phyloP scores from a whole-genome alignment of 2,888 invertebrate species.

The Netelia melanura region DNA sequence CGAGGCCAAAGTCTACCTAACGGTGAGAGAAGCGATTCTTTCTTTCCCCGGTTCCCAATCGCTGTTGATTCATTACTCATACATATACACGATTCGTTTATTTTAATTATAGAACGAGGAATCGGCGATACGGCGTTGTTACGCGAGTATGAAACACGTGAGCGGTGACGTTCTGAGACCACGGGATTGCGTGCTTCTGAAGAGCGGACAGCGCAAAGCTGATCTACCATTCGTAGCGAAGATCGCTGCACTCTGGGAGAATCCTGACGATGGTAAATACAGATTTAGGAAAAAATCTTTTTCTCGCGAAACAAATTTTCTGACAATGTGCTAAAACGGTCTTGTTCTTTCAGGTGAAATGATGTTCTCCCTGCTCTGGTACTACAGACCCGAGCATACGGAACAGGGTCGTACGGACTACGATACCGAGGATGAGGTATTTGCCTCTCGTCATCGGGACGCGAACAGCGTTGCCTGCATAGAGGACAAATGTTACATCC shows the following conservation, averaged over 20 bases:
- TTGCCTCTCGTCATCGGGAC: conserved; percentile 97
- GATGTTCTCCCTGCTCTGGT: conserved; percentile 99
- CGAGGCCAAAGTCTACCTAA: conserved; percentile 93
- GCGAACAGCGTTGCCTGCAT: conserved; percentile 98
- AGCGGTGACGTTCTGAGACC: conserved; percentile 94
- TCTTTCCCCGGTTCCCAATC: background rate
- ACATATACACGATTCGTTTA: background rate
- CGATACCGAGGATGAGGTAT: conserved; percentile 96
- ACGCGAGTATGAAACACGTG: conserved; percentile 94
- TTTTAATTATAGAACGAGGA: conserved; percentile 89
- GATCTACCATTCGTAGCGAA: conserved; percentile 98
- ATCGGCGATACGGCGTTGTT: conserved; percentile 92
- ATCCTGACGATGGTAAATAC: conserved; percentile 93
- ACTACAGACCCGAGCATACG: conserved; percentile 98
- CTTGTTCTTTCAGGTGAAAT: conserved; percentile 91
- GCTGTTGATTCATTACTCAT: background rate
- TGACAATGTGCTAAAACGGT: conserved; percentile 8
- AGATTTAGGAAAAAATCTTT: background rate
- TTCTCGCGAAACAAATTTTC: background rate
- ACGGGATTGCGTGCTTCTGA: conserved; percentile 96
- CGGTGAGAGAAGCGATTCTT: conserved; percentile 88
- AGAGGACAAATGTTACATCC: conserved; percentile 98
- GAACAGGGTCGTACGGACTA: conserved; percentile 93
- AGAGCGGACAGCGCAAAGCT: conserved; percentile 92
- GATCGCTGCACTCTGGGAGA: conserved; percentile 97